These are phyloP conservation scores for Theodoxus fluviatilis DNA, from an alignment of 2,888 invertebrate genomes.

Conservation along the genomic window DNA sequence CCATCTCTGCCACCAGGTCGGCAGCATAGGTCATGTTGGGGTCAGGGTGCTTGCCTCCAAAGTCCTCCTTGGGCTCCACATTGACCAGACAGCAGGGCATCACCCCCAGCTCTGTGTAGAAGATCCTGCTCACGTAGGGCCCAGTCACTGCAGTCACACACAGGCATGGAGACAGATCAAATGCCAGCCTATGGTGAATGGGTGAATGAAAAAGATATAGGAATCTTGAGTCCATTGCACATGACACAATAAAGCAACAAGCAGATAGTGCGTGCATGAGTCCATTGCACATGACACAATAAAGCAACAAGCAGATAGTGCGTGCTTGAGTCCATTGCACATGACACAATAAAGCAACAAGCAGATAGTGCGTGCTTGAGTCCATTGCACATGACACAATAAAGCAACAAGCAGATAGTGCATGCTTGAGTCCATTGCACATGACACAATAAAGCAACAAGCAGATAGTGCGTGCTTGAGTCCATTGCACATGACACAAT, in stretches of 20 bases:
- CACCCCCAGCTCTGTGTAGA: constrained; percentile 85
- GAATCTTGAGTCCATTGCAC: background rate
- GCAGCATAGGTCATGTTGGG: constrained; percentile 92
- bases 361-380: no score
- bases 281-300: no score
- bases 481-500: no score
- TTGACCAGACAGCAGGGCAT: constrained; percentile 77
- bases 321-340: no score
- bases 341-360: no score
- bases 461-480: no score
- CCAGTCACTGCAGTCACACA: constrained; percentile 81
- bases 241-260: background rate
- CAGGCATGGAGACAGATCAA: background rate
- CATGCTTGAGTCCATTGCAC: no score
- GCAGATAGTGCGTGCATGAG: no score
- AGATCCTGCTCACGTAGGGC: constrained; percentile 89
- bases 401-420: no score
- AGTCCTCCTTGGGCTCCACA: constrained; percentile 86
- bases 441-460: no score
- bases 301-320: no score
- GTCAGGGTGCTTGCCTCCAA: constrained; percentile 94
- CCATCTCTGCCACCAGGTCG: constrained; percentile 77
- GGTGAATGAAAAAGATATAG: background rate
- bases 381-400: no score
- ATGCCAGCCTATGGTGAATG: background rate